Conservation (phyloP, 2,888 invertebrate genomes). For the Epirrhoe tristata region DNA sequence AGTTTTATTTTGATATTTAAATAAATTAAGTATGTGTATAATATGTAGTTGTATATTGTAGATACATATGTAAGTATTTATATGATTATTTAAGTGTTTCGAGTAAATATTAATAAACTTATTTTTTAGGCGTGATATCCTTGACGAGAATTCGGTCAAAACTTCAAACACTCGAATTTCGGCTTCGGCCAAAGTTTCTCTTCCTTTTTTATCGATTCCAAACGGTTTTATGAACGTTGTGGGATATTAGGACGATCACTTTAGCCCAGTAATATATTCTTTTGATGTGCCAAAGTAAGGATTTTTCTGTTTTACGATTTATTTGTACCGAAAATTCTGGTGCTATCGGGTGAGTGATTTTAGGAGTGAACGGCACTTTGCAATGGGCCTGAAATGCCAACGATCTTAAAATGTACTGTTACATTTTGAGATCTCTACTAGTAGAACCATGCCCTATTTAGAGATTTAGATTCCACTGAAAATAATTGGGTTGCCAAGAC, state of each 20-base stretch:
- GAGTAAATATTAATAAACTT: no score
- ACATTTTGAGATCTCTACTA: no score
- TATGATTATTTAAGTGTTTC: no score
- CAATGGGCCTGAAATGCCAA: background rate
- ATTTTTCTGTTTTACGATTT: slow-evolving; percentile 27
- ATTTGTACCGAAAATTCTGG: slow-evolving; percentile 9
- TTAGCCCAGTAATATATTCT: slow-evolving; percentile 28
- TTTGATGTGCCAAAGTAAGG: slow-evolving; percentile 26
- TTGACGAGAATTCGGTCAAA: background rate
- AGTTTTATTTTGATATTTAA: no score
- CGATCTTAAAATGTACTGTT: background rate
- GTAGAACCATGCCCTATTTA: no score
- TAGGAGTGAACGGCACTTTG: background rate
- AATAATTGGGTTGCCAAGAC: no score
- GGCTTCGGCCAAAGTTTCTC: background rate
- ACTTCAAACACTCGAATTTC: background rate
- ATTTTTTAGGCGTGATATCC: no score
- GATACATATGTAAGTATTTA: no score
- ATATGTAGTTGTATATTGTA: no score
- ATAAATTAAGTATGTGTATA: no score
- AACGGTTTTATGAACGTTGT: slow-evolving; percentile 25
- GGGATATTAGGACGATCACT: slow-evolving; percentile 30
- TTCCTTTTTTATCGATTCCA: slow-evolving; percentile 23
- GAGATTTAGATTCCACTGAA: no score
- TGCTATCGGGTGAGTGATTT: slow-evolving; percentile 9